Conservation (phyloP, 2,888 invertebrate species). For the Thera obeliscata region DNA sequence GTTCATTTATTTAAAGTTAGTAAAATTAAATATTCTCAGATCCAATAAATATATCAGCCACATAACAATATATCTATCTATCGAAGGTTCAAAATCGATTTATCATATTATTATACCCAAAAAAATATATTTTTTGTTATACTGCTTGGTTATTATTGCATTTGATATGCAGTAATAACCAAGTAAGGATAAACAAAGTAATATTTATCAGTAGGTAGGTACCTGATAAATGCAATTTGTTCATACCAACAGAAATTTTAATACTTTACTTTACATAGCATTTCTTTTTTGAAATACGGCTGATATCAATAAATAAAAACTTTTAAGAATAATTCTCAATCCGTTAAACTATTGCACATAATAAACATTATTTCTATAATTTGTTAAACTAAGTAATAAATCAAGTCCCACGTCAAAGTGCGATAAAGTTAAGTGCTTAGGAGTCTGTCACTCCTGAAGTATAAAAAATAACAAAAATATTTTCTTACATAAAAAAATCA, state of each 20-base stretch:
- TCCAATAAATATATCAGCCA: slow-evolving; percentile 44
- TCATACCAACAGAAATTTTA: too few species aligned
- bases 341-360: background rate
- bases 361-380: background rate
- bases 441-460: background rate
- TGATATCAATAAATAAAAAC: background rate
- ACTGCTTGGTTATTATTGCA: too few species aligned
- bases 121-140: too few species aligned
- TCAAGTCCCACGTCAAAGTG: background rate
- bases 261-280: too few species aligned
- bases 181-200: too few species aligned
- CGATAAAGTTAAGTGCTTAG: background rate
- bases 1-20: background rate
- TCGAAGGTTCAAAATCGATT: too few species aligned
- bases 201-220: too few species aligned
- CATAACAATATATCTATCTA: background rate
- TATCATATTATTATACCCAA: too few species aligned
- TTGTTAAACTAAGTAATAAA: background rate
- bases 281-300: background rate
- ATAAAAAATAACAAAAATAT: slow-evolving; percentile 1
- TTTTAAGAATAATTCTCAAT: background rate
- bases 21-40: slow-evolving; percentile 48
- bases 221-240: too few species aligned
- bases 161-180: too few species aligned
- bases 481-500: background rate